Conservation (phyloP, 1,140 invertebrate genomes). For the Paramacrobiotus metropolitanus region DNA sequence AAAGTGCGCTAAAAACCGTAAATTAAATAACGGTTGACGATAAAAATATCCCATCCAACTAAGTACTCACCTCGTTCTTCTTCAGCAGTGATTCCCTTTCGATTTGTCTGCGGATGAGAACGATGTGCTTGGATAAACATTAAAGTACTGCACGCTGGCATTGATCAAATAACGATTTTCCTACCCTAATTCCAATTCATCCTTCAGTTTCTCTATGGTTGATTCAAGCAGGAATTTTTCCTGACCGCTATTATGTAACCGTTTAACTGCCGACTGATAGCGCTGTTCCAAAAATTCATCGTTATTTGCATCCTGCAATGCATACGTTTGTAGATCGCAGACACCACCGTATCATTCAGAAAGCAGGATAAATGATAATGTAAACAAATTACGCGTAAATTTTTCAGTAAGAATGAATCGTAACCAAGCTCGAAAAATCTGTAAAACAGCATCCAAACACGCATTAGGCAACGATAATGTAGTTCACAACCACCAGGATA, state of each 20-base stretch:
- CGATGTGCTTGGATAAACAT: no score
- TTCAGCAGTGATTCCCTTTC: background rate
- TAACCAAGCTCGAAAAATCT: no score
- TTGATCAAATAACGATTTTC: background rate
- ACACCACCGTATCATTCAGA: no score
- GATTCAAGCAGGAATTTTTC: background rate
- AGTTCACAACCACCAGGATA: no score
- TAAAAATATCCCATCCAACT: background rate
- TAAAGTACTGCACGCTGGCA: no score
- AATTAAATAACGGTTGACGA: background rate
- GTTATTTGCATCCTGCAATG: background rate
- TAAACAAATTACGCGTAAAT: no score
- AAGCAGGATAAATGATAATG: no score
- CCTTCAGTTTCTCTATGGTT: background rate
- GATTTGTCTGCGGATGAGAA: background rate
- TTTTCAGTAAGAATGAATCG: no score
- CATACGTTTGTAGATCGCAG: no score
- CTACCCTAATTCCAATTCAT: background rate
- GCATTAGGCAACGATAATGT: no score
- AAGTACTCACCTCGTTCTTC: slow-evolving; percentile 1
- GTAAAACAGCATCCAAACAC: no score
- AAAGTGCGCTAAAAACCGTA: background rate
- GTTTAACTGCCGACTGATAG: background rate
- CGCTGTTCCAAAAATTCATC: background rate
- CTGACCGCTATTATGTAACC: background rate